Percentiles rank a stretch among this genome's conserved stretches.
Conservation (phyloP, 2,888 invertebrate genomes). For the Drosophila leonis region DNA sequence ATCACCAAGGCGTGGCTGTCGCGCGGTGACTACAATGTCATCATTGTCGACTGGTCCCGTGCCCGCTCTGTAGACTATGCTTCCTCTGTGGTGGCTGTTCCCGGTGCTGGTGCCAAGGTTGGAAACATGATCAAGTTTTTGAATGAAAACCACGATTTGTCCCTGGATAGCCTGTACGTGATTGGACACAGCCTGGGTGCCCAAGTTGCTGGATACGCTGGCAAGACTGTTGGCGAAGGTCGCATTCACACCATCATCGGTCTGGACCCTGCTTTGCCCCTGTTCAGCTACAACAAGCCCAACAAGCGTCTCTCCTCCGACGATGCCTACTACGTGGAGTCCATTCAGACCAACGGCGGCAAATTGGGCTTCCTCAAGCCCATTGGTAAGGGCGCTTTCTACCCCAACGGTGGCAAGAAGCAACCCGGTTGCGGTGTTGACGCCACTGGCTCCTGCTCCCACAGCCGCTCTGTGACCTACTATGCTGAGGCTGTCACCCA, state of each 20-base stretch:
- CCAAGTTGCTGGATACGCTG: slow-evolving; percentile 87
- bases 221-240: slow-evolving; percentile 86
- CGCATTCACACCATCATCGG: slow-evolving; percentile 87
- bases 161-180: slow-evolving; percentile 85
- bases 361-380: slow-evolving; percentile 75
- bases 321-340: slow-evolving; percentile 81
- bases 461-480: slow-evolving; percentile 84
- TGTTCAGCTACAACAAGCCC: slow-evolving; percentile 65
- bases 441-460: slow-evolving; percentile 84
- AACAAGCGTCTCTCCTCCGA: slow-evolving; percentile 57
- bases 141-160: slow-evolving; percentile 85
- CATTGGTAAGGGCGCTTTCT: slow-evolving; percentile 85
- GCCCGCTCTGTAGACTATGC: slow-evolving; percentile 87
- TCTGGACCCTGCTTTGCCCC: slow-evolving; percentile 77
- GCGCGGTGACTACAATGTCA: slow-evolving; percentile 87
- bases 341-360: slow-evolving; percentile 81
- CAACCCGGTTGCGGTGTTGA: slow-evolving; percentile 86
- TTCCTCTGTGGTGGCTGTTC: slow-evolving; percentile 85
- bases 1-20: slow-evolving; percentile 86
- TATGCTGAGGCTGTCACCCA: slow-evolving; percentile 84
- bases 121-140: slow-evolving; percentile 81
- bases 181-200: slow-evolving; percentile 88
- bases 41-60: slow-evolving; percentile 88
- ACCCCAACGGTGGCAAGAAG: slow-evolving; percentile 86
- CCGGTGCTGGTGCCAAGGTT: slow-evolving; percentile 64